Evolutionary conservation across 1,140 invertebrate species (phyloP), one percentile per base, ranked within the genome.

Genomic region (Medauroidea extradentata): DNA sequence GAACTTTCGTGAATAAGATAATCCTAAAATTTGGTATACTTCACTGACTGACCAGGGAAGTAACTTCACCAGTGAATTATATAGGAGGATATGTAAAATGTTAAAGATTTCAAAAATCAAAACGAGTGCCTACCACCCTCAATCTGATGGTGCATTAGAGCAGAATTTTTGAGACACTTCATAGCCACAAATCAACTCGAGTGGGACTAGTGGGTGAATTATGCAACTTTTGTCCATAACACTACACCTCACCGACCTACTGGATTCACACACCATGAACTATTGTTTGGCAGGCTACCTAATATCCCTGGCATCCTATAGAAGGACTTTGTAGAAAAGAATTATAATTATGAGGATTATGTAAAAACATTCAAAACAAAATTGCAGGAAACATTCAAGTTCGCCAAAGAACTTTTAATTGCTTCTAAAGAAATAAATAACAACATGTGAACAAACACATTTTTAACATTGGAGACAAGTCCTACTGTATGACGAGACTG

Each of bases 71-170:
- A 50, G 44, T 16, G 23, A 65, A 57, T 29, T 68, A 23, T 61
- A 64, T 24, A 67, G 61, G 57, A 64, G 59, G 3, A 27, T 70
- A 38, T 64, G 64, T 48, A 65, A 65, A 56, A 13, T 64, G 25
- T 62, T 67, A 23, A 54, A 69, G 57, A 68, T 60, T 61, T 68
- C 65, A 53, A 62, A 69, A 44, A 55, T 73, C n/a, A 55, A 63
- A 19, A 68, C 69, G 1, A 67, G 65, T 7, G 59, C 68, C 16
- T 69, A 68, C 55, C 67, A 68, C 50, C 71, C 71, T 43, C 66
- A 73, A 63, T 65, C 60, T 16, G 71, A 74, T 49, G 71, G 69
- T 8, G 64, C 67, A 13, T 41, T 72, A 52, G 72, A 75, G 63
- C 43, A 63, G 70, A 19, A 69, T 70, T 59, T n/a, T 57, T 74